Conservation (phyloP, 64 coral and sea anemone genomes). For the Actinia equina region DNA sequence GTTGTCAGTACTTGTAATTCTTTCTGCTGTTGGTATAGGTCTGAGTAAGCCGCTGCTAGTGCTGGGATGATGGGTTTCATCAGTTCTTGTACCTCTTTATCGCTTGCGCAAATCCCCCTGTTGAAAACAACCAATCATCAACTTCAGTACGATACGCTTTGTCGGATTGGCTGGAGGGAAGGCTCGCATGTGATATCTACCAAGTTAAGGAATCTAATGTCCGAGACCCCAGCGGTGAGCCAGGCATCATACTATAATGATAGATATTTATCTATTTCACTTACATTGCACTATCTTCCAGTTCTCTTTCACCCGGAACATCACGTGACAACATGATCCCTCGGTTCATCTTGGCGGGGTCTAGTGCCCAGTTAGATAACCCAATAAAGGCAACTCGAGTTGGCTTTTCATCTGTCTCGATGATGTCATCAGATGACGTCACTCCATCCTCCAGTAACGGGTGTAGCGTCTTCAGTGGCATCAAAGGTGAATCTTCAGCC, state of each 20-base stretch:
- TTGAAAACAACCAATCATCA: too few relatives aligned
- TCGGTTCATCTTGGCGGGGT: constrained; percentile 84
- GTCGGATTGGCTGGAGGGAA: too few relatives aligned
- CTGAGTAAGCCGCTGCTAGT: constrained; percentile 22
- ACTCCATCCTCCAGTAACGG: constrained; percentile 11
- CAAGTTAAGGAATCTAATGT: too few relatives aligned
- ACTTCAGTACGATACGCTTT: too few relatives aligned
- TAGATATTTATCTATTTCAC: not conserved
- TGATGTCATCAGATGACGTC: constrained; percentile 31
- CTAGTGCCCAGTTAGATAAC: constrained; percentile 79
- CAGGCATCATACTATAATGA: not conserved
- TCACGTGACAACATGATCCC: constrained; percentile 79
- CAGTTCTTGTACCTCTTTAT: constrained; percentile 15
- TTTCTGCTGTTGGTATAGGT: constrained; percentile 39
- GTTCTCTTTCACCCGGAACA: constrained; percentile 46
- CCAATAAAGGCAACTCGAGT: constrained; percentile 67
- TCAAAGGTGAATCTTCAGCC: constrained; percentile 79
- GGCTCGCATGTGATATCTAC: too few relatives aligned
- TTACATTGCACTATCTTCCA: constrained; percentile 72
- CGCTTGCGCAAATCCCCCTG: constrained; percentile 52
- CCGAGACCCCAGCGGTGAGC: too few relatives aligned
- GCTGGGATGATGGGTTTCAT: constrained; percentile 32
- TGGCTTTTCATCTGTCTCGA: constrained; percentile 39
- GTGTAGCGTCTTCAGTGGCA: constrained; percentile 78
- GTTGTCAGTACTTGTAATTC: constrained; percentile 1